A percentile compares a stretch with the other conserved stretches of the same genome.
Conservation (phyloP, 2,888 invertebrate species). For the Eurytoma californica region DNA sequence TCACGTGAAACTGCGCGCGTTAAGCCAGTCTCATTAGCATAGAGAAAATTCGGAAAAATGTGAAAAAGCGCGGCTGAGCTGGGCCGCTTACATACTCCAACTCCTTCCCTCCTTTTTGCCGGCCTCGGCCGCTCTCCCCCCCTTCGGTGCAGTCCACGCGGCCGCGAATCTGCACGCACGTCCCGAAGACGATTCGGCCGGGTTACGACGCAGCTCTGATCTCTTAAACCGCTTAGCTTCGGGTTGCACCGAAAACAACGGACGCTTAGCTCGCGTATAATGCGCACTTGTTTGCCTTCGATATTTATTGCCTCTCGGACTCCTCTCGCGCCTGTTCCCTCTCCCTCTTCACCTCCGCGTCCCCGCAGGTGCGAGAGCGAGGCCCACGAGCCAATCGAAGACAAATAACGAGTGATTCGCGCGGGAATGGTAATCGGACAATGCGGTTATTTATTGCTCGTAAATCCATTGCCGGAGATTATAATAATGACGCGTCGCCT, state of each 20-base stretch:
- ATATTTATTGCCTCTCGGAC: conserved; percentile 58
- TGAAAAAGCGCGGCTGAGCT: too few species aligned
- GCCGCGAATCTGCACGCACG: background rate
- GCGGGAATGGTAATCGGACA: conserved; percentile 48
- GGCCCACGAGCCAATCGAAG: conserved; percentile 8
- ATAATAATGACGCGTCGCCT: conserved; percentile 36
- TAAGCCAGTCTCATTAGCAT: too few species aligned
- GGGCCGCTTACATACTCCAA: background rate
- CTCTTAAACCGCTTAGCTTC: conserved; percentile 75
- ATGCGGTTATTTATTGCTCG: conserved; percentile 55
- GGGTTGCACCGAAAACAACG: conserved; percentile 74
- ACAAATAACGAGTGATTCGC: conserved; percentile 50
- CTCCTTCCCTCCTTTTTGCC: background rate
- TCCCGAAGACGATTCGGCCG: background rate
- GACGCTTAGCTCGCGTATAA: conserved; percentile 68
- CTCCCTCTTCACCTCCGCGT: background rate
- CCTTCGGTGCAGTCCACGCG: background rate
- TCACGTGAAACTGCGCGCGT: too few species aligned
- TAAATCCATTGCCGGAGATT: conserved; percentile 47
- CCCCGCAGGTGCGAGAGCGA: background rate
- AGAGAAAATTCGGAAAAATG: too few species aligned
- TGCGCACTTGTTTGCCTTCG: conserved; percentile 70
- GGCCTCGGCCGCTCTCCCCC: background rate
- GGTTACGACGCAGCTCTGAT: conserved; percentile 62
- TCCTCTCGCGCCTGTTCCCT: conserved; percentile 25